Base-by-base conservation (phyloP, 2,888 invertebrate genomes). In the Dasypogon diadema region DNA sequence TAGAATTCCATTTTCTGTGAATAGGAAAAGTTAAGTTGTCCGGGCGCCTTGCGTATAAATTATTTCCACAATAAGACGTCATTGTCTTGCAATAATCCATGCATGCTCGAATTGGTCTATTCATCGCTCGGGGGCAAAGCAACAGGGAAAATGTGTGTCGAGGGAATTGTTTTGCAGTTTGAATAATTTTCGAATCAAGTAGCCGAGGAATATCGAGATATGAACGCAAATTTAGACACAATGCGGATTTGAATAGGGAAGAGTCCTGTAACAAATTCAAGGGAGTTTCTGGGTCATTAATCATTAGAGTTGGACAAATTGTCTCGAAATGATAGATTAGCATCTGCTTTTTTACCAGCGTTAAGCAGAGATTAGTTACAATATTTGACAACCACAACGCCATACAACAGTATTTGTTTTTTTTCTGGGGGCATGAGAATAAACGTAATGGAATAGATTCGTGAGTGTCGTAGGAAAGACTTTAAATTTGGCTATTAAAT, bases 301-400 rank as follows among this genome's bases (percentile, higher is more conserved):
- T 58, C 58, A 26, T 58, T 58, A 24, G 58, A 58, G 30, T 58
- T 34, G 58, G 58, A 58, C 58, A 58, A 58, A 58, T 58, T 30
- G 24, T 30, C 34, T 58, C 30, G 58, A 58, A 58, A 30, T 30
- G 58, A 58, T 58, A 26, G 58, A 58, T 58, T 24, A 14, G 26
- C 16, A 58, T 58, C 30, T 14, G 24, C 26, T 3, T 26, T n/a
- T n/a, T n/a, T n/a, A n/a, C n/a, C n/a, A n/a, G n/a, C n/a, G n/a
- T 6, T 30, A 30, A 30, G 34, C 6, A 30, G 34, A 30, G 34
- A 1, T 30, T 30, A 30, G 34, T n/a, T n/a, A n/a, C n/a, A n/a
- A n/a, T n/a, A n/a, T n/a, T n/a, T n/a, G n/a, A n/a, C n/a, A n/a
- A n/a, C n/a, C n/a, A n/a, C n/a, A n/a, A n/a, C n/a, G n/a, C n/a